Conservation (phyloP, 1,140 invertebrate genomes). For the Temnothorax longispinosus region DNA sequence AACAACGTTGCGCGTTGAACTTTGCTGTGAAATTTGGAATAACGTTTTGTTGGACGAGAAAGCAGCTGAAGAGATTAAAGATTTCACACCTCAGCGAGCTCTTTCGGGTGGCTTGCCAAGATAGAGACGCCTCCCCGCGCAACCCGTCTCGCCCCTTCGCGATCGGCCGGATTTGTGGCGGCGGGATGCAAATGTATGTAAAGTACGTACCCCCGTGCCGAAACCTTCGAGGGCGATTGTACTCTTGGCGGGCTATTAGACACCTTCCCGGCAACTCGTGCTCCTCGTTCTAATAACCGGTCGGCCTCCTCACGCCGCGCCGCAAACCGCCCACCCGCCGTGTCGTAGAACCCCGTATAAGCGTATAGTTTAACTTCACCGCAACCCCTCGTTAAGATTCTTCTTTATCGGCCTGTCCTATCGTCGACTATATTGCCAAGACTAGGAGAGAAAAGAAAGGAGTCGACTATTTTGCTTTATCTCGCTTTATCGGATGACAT, state of each 20-base stretch:
- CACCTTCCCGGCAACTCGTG: conserved; percentile 81
- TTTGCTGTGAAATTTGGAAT: not conserved
- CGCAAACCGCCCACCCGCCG: conserved; percentile 53
- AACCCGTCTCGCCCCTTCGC: conserved; percentile 54
- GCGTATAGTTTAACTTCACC: conserved; percentile 77
- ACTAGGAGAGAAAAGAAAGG: not conserved
- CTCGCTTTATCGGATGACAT: conserved; percentile 40
- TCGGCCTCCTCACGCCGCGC: conserved; percentile 65
- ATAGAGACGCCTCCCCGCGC: conserved; percentile 78
- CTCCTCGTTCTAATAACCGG: conserved; percentile 79
- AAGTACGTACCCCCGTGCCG: conserved; percentile 72
- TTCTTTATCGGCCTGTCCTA: conserved; percentile 77
- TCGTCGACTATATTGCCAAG: conserved; percentile 38
- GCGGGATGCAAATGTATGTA: conserved; percentile 82
- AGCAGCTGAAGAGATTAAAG: conserved; percentile 44
- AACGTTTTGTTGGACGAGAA: conserved; percentile 25
- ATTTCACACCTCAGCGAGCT: conserved; percentile 42
- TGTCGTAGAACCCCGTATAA: conserved; percentile 56
- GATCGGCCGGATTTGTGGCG: conserved; percentile 73
- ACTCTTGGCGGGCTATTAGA: conserved; percentile 84
- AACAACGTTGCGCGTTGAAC: not conserved
- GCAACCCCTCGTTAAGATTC: conserved; percentile 83
- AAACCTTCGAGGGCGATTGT: conserved; percentile 77
- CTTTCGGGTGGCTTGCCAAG: conserved; percentile 70
- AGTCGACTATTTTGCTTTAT: conserved; percentile 16